A percentile compares a stretch with the other conserved stretches of the same genome.
Evolutionary conservation across 2,797 vertebrate species (phyloP).

Genomic region (Remorina albescens): DNA sequence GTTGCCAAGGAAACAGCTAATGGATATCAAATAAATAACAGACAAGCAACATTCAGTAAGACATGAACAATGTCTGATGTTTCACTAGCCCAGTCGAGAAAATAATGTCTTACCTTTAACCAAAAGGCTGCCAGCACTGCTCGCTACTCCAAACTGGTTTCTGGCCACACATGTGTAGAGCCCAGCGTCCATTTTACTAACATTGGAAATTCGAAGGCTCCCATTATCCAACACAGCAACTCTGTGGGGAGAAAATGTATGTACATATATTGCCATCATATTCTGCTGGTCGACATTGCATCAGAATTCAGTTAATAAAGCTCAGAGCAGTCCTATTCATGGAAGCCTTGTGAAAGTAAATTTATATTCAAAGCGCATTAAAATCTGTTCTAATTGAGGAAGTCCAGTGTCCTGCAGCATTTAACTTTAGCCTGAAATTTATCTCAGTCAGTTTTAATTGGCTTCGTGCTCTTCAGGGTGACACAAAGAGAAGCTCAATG

Average conservation of each 20-base stretch:
- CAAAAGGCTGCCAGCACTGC: slow-evolving; percentile 91
- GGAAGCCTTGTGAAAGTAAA: slow-evolving; percentile 5
- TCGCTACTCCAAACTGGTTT: slow-evolving; percentile 95
- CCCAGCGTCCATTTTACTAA: slow-evolving; percentile 91
- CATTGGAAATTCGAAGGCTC: slow-evolving; percentile 92
- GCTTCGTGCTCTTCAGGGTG: slow-evolving; percentile 43
- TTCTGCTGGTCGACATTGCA: slow-evolving; percentile 6
- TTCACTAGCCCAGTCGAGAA: slow-evolving; percentile 4
- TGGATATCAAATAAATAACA: neutral
- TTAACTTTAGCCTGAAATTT: slow-evolving; percentile 48
- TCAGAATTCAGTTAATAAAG: slow-evolving; percentile 15
- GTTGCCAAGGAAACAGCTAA: slow-evolving; percentile 12
- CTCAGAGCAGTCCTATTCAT: slow-evolving; percentile 8
- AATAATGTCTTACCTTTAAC: slow-evolving; percentile 91
- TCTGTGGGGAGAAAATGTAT: slow-evolving; percentile 76
- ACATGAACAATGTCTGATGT: neutral
- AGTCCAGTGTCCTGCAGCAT: slow-evolving; percentile 54
- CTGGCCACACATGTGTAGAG: slow-evolving; percentile 95
- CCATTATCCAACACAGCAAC: slow-evolving; percentile 92
- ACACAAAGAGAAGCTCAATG: slow-evolving; percentile 34
- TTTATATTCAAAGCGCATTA: slow-evolving; percentile 36
- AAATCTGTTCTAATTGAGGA: slow-evolving; percentile 41
- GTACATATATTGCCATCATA: neutral
- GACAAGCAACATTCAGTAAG: slow-evolving; percentile 12
- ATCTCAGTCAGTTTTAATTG: slow-evolving; percentile 61